These are phyloP conservation scores for Lepidocyrtoides sp. DNA, from an alignment of 2,888 invertebrate species.

Conservation along the genomic window DNA sequence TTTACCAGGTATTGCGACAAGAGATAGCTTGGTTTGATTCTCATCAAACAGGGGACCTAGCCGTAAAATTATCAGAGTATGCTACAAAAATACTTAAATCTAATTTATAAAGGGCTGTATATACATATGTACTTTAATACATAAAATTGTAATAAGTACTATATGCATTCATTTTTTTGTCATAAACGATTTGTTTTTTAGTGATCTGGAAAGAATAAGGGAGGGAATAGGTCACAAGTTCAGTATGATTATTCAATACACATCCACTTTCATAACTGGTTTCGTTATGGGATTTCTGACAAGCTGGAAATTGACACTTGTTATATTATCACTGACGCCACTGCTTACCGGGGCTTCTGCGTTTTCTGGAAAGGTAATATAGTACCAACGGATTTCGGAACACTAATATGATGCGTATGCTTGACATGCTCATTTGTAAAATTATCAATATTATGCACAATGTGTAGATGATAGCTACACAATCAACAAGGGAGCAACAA, in stretches of 20 bases:
- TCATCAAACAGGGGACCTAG: conserved; percentile 87
- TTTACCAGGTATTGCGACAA: conserved; percentile 86
- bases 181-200: no score
- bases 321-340: conserved; percentile 88
- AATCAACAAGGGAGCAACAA: conserved; percentile 87
- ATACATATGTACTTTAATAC: no score
- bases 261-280: conserved; percentile 87
- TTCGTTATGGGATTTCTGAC: conserved; percentile 87
- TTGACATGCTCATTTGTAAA: no score
- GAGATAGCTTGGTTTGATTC: conserved; percentile 87
- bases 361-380: conserved; percentile 86
- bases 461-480: conserved; percentile 87
- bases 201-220: conserved; percentile 88
- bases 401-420: no score
- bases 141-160: no score
- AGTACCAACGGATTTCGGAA: no score
- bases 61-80: conserved; percentile 88
- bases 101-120: no score
- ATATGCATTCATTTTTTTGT: no score
- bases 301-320: conserved; percentile 88
- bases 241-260: conserved; percentile 87
- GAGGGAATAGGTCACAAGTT: conserved; percentile 88
- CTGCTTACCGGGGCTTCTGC: conserved; percentile 87
- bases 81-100: no score
- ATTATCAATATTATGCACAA: neutral